Percentiles rank a stretch among this genome's conserved stretches.
Conservation (phyloP, 1,140 invertebrate species). For the Cherax destructor region DNA sequence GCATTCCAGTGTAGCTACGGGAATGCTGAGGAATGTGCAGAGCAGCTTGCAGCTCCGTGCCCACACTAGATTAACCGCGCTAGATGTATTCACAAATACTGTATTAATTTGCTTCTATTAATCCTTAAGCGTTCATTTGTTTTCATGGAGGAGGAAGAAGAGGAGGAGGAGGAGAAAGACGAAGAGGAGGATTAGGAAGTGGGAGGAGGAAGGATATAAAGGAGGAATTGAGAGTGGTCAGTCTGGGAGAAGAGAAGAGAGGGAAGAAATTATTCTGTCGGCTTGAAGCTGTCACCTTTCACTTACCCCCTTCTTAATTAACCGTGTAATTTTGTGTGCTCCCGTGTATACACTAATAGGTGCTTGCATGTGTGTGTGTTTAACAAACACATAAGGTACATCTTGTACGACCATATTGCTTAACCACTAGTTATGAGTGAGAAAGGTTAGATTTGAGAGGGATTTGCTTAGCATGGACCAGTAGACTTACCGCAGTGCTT, state of each 20-base stretch:
- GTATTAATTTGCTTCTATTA: slow-evolving; percentile 66
- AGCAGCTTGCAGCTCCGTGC: background rate
- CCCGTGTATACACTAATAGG: background rate
- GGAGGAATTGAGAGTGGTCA: too few species aligned
- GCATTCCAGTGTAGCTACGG: slow-evolving; percentile 56
- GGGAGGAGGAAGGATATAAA: background rate
- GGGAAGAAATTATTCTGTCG: background rate
- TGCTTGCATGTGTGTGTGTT: slow-evolving; percentile 17
- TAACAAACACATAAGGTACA: too few species aligned
- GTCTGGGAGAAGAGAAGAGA: background rate
- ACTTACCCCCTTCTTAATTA: background rate
- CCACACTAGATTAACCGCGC: background rate
- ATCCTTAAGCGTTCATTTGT: slow-evolving; percentile 52
- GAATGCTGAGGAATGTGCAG: slow-evolving; percentile 53
- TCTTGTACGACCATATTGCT: background rate
- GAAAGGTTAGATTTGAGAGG: too few species aligned
- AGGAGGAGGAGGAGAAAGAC: too few species aligned
- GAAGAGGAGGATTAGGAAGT: background rate
- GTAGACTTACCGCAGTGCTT: too few species aligned
- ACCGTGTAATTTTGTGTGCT: background rate
- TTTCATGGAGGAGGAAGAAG: background rate
- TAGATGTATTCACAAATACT: slow-evolving; percentile 48
- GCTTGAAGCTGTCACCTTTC: too few species aligned
- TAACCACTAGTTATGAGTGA: too few species aligned
- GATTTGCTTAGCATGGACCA: too few species aligned